Conservation (phyloP, 2,888 invertebrate genomes). For the Clitarchus hookeri region DNA sequence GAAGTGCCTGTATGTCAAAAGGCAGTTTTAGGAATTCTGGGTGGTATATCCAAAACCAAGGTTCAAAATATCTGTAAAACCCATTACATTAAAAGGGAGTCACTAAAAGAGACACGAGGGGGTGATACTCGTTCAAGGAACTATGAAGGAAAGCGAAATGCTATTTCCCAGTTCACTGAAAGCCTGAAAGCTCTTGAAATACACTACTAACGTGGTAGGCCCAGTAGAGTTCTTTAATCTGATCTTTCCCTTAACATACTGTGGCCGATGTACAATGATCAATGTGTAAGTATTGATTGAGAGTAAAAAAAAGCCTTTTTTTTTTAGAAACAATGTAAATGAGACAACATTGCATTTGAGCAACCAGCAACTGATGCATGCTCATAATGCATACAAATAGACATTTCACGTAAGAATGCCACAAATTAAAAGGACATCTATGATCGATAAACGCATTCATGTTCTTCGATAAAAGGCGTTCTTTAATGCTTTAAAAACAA, state of each 20-base stretch:
- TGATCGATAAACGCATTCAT: neutral
- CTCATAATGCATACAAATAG: no score
- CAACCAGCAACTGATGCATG: slow-evolving; percentile 6
- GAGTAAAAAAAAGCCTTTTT: neutral
- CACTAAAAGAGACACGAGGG: slow-evolving; percentile 3
- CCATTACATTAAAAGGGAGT: neutral
- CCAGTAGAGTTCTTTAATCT: no score
- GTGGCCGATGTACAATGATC: no score
- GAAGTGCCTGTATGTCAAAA: slow-evolving; percentile 2
- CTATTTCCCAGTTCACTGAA: slow-evolving; percentile 18
- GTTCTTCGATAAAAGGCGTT: neutral
- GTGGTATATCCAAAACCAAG: neutral
- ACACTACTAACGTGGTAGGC: slow-evolving; percentile 1
- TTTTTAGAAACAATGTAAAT: neutral
- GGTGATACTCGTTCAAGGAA: neutral
- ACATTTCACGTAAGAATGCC: neutral
- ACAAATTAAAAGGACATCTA: neutral
- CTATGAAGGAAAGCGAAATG: slow-evolving; percentile 11
- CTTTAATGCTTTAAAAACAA: no score
- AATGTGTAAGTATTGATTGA: no score
- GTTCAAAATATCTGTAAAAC: neutral
- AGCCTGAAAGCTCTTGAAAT: neutral
- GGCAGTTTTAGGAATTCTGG: neutral
- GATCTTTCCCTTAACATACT: no score
- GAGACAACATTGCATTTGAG: neutral